Percentiles rank a stretch among this genome's conserved stretches.
Conservation (phyloP, 2,888 invertebrate genomes). For the Charanyca ferruginea region DNA sequence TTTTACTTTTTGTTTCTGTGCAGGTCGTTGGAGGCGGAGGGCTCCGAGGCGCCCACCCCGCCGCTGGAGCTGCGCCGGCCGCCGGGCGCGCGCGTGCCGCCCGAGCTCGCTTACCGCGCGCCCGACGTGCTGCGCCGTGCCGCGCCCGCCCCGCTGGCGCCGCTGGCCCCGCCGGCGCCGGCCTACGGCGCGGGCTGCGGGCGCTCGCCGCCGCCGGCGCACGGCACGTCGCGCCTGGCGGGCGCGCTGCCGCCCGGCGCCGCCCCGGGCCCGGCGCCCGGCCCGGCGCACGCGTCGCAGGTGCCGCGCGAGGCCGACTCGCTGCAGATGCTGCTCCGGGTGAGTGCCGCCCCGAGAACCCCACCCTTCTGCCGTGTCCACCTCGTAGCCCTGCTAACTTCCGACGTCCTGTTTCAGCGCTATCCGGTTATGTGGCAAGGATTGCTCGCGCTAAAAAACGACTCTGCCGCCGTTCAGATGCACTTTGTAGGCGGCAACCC, state of each 20-base stretch:
- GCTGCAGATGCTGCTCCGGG: constrained; percentile 94
- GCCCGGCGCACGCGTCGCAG: constrained; percentile 93
- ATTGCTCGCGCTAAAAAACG: constrained; percentile 98
- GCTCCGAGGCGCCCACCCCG: constrained; percentile 93
- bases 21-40: constrained; percentile 91
- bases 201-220: constrained; percentile 71
- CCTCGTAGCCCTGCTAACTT: constrained; percentile 8
- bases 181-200: constrained; percentile 38
- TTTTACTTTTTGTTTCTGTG: not conserved
- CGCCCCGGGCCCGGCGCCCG: constrained; percentile 66
- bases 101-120: constrained; percentile 85
- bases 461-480: constrained; percentile 99
- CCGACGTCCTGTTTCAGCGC: constrained; percentile 90
- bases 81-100: constrained; percentile 91
- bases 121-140: constrained; percentile 63
- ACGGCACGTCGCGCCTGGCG: constrained; percentile 46
- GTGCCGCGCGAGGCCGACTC: constrained; percentile 96
- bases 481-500: constrained; percentile 99
- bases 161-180: constrained; percentile 77
- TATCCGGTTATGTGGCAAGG: constrained; percentile 99
- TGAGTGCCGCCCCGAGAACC: constrained; percentile 72
- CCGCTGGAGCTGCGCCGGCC: constrained; percentile 93
- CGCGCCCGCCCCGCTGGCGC: constrained; percentile 80
- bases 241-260: constrained; percentile 54
- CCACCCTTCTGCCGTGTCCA: not conserved